Evolutionary conservation across 2,888 invertebrate species (phyloP).

Genomic region (Thymelicus lineola): DNA sequence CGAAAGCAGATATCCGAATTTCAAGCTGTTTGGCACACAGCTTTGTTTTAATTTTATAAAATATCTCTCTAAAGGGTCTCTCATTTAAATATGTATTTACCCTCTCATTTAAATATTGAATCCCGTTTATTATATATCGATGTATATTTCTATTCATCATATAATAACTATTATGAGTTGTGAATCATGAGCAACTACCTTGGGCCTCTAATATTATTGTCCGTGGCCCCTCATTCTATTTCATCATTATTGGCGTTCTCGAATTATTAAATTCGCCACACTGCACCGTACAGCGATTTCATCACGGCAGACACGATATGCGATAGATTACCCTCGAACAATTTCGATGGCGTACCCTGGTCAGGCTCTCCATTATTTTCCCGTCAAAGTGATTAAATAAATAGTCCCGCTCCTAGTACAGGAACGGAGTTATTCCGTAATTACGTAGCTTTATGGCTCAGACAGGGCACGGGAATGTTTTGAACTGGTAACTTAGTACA

Average conservation of each 20-base stretch:
- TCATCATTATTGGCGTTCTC: slow-evolving; percentile 52
- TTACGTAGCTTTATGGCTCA: slow-evolving; percentile 77
- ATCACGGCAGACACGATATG: slow-evolving; percentile 61
- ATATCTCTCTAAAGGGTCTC: too few relatives aligned
- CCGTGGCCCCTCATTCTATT: slow-evolving; percentile 20
- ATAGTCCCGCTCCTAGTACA: slow-evolving; percentile 69
- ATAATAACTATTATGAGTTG: slow-evolving; percentile 19
- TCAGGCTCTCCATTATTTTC: slow-evolving; percentile 74
- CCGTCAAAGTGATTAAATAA: slow-evolving; percentile 84
- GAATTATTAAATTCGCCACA: slow-evolving; percentile 67
- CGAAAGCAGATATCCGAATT: too few relatives aligned
- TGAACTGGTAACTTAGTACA: slow-evolving; percentile 51
- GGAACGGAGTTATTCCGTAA: slow-evolving; percentile 80
- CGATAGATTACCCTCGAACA: slow-evolving; percentile 58
- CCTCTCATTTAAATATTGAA: too few relatives aligned
- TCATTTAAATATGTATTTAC: too few relatives aligned
- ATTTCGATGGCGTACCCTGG: slow-evolving; percentile 66
- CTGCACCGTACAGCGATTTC: slow-evolving; percentile 50
- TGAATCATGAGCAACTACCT: slow-evolving; percentile 23
- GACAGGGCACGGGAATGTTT: slow-evolving; percentile 74
- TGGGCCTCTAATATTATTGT: slow-evolving; percentile 25
- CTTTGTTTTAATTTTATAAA: too few relatives aligned
- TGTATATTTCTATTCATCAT: slow-evolving; percentile 6
- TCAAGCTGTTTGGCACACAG: too few relatives aligned
- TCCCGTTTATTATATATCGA: not conserved